Conservation (phyloP, 2,888 invertebrate species). For the Calameuta pallipes region DNA sequence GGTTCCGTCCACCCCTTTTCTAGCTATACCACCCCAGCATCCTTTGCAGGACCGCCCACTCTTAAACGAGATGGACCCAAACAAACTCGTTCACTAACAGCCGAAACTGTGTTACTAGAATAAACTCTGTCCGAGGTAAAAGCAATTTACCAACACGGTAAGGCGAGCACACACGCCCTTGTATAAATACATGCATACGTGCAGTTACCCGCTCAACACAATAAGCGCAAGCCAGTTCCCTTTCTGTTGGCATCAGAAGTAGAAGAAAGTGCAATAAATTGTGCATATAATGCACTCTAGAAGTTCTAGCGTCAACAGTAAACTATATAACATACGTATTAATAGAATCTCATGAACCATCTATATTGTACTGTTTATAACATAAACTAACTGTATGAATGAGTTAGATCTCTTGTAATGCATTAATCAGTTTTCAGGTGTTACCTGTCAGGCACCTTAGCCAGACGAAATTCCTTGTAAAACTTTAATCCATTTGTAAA, state of each 20-base stretch:
- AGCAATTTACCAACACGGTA: slow-evolving; percentile 36
- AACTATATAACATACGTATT: background rate
- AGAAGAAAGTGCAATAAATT: slow-evolving; percentile 57
- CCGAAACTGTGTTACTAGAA: slow-evolving; percentile 60
- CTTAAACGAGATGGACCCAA: slow-evolving; percentile 56
- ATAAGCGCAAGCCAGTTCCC: slow-evolving; percentile 37
- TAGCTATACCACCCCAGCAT: slow-evolving; percentile 32
- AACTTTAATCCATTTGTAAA: too few relatives aligned
- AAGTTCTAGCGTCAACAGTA: slow-evolving; percentile 28
- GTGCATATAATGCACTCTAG: slow-evolving; percentile 41
- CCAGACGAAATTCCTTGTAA: too few relatives aligned
- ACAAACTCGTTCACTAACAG: slow-evolving; percentile 47
- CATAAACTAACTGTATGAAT: too few relatives aligned
- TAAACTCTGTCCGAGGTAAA: slow-evolving; percentile 45
- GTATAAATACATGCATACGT: slow-evolving; percentile 1
- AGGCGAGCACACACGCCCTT: slow-evolving; percentile 8
- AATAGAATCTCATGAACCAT: too few relatives aligned
- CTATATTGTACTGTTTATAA: too few relatives aligned
- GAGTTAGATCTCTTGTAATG: too few relatives aligned
- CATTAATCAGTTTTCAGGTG: too few relatives aligned
- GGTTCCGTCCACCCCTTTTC: slow-evolving; percentile 25
- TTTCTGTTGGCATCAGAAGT: slow-evolving; percentile 52
- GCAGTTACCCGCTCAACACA: slow-evolving; percentile 12
- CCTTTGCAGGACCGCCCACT: slow-evolving; percentile 46
- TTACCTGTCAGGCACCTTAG: too few relatives aligned